Base-by-base conservation (phyloP, 2,888 invertebrate genomes). In the Odontomyia ornata region DNA sequence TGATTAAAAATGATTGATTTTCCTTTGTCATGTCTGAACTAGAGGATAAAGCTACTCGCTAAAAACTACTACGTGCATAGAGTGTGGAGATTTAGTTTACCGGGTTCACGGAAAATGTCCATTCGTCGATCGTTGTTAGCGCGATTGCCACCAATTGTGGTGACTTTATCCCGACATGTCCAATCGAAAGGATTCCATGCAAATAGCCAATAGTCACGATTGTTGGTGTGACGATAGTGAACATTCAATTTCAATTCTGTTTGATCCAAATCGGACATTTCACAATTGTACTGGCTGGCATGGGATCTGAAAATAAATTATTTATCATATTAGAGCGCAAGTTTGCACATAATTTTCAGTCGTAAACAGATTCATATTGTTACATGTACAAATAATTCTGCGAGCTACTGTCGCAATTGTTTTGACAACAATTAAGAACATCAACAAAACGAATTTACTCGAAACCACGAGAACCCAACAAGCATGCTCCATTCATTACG, bases 171-270 rank as follows among this genome's bases (percentile, higher is more conserved):
- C 9, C 87, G 85, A 79, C 95, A 95, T 27, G 91, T 89, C 18
- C 93, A 91, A 83, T 94, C 93, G 80, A 92, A 91, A 62, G 93
- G 90, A 82, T 94, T 93, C 90, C 94, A 95, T 0, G 94, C 92
- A 81, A 93, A 94, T 28, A 93, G 85, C 89, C 93, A 91, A 80
- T 91, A 91, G 77, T 92, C 90, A 0, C 88, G 86, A 47, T 94
- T 93, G 64, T 84, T 84, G 0, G 85, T 84, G 76, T 91, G 90
- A 0, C 89, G 88, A 81, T 93, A 95, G 83, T 95, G 94, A 0
- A 93, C 89, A 77, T 92, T 91, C 7, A 90, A 89, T 81, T 93
- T 90, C 0, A 94, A 87, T 83, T 94, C 95, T 81, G 92, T 91
- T 82, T 93, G 91, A 62, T 93, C 91, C 18, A 94, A 90, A 83